Percentiles rank a stretch among this genome's conserved stretches.
These are phyloP conservation scores for Crepidodera aurea DNA, from an alignment of 2,888 invertebrate species.

Conservation along the genomic window DNA sequence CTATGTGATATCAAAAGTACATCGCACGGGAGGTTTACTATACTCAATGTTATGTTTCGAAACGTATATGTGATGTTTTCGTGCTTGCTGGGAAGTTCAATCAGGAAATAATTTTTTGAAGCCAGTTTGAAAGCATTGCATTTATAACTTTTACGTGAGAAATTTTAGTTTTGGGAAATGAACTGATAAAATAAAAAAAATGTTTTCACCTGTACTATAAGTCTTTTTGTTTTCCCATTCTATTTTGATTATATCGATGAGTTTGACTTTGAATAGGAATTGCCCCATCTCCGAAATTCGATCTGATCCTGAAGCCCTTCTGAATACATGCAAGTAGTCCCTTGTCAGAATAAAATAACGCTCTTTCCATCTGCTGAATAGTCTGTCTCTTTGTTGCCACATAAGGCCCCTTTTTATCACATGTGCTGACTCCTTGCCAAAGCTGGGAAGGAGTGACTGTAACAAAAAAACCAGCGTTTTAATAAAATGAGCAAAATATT, in stretches of 20 bases:
- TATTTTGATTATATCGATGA: slow-evolving; percentile 69
- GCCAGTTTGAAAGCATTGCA: too few species aligned
- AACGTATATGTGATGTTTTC: too few species aligned
- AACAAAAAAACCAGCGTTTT: too few species aligned
- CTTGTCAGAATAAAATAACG: slow-evolving; percentile 72
- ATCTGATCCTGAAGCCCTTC: slow-evolving; percentile 67
- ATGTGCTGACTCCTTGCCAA: slow-evolving; percentile 63
- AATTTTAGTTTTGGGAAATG: too few species aligned
- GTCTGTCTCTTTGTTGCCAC: slow-evolving; percentile 71
- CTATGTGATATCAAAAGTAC: too few species aligned
- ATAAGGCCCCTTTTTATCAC: slow-evolving; percentile 71
- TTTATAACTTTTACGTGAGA: too few species aligned
- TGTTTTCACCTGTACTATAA: slow-evolving; percentile 63
- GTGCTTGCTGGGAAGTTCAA: too few species aligned
- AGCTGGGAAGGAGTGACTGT: slow-evolving; percentile 57
- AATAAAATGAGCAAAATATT: too few species aligned
- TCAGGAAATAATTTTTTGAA: too few species aligned
- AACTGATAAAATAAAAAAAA: too few species aligned
- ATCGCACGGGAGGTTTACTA: too few species aligned
- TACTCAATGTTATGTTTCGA: too few species aligned
- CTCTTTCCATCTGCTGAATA: slow-evolving; percentile 74
- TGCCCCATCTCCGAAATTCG: slow-evolving; percentile 72
- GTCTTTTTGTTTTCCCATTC: slow-evolving; percentile 73
- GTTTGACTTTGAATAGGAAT: slow-evolving; percentile 68
- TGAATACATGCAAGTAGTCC: slow-evolving; percentile 73